Conservation (phyloP, 92 coral and sea anemone genomes). For the Desmophyllum pertusum region DNA sequence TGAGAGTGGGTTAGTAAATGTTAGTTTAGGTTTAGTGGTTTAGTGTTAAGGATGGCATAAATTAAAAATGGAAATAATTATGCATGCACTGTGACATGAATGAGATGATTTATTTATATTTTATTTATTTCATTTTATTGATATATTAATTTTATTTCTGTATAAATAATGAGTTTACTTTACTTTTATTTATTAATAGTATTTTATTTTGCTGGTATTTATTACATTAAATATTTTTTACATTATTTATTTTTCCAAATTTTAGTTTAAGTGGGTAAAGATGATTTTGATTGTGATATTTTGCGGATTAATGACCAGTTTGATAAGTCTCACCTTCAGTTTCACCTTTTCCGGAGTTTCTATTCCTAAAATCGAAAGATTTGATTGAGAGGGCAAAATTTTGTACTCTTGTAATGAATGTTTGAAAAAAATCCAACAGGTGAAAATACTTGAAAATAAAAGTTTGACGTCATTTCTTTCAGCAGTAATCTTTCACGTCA, state of each 20-base stretch:
- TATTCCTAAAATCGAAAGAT: conserved; percentile 41
- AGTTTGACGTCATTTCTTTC: neutral
- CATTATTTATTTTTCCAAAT: neutral
- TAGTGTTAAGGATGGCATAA: conserved; percentile 29
- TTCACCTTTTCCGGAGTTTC: conserved; percentile 18
- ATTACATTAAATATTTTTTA: neutral
- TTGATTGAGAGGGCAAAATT: conserved; percentile 17
- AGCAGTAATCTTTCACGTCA: too few relatives aligned
- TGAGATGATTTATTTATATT: neutral
- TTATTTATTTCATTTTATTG: neutral
- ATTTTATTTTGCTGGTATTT: neutral
- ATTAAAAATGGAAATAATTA: neutral
- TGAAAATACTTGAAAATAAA: neutral
- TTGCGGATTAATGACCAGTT: neutral
- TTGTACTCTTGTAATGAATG: neutral
- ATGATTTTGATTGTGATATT: neutral
- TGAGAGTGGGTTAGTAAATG: neutral
- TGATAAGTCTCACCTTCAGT: conserved; percentile 15
- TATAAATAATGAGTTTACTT: neutral
- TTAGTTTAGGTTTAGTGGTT: neutral
- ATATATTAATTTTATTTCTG: neutral
- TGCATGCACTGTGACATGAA: neutral
- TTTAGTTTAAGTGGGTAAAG: neutral
- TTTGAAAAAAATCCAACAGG: neutral
- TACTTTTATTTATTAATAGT: neutral